A percentile compares a stretch with the other conserved stretches of the same genome.
Conservation (phyloP, 2,888 invertebrate species). For the Mechanitis mazaeus region DNA sequence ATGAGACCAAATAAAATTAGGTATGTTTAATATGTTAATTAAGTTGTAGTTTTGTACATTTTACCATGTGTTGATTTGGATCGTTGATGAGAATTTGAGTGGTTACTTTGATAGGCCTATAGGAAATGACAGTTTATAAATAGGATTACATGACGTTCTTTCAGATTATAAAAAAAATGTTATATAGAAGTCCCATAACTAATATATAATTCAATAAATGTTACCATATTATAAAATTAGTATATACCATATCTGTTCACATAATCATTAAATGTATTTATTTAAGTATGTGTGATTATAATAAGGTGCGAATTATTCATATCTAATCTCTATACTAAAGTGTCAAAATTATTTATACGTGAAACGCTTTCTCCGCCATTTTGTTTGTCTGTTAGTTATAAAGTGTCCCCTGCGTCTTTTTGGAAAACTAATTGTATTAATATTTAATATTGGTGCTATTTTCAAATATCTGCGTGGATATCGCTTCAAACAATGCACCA, state of each 20-base stretch:
- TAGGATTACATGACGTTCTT: constrained; percentile 8
- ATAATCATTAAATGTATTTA: constrained; percentile 58
- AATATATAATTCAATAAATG: constrained; percentile 55
- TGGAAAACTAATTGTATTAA: constrained; percentile 50
- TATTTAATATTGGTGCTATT: constrained; percentile 74
- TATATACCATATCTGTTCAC: constrained; percentile 62
- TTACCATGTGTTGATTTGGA: constrained; percentile 61
- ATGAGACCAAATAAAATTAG: constrained; percentile 76
- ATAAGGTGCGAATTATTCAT: constrained; percentile 43
- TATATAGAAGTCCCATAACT: constrained; percentile 9
- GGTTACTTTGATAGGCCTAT: constrained; percentile 16
- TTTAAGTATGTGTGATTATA: constrained; percentile 56
- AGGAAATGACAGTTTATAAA: constrained; percentile 18
- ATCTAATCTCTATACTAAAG: constrained; percentile 24
- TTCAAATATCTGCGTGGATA: constrained; percentile 50
- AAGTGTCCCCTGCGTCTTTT: constrained; percentile 36
- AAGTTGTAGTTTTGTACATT: constrained; percentile 70
- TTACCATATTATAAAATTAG: constrained; percentile 66
- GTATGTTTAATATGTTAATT: constrained; percentile 62
- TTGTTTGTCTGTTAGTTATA: constrained; percentile 54
- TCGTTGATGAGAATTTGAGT: constrained; percentile 41
- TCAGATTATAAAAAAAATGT: background rate
- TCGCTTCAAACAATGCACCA: constrained; percentile 46
- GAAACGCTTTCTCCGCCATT: constrained; percentile 31
- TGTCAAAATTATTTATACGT: constrained; percentile 15